A percentile compares a stretch with the other conserved stretches of the same genome.
Conservation (phyloP, 2,888 invertebrate species). For the Hyposoter didymator region DNA sequence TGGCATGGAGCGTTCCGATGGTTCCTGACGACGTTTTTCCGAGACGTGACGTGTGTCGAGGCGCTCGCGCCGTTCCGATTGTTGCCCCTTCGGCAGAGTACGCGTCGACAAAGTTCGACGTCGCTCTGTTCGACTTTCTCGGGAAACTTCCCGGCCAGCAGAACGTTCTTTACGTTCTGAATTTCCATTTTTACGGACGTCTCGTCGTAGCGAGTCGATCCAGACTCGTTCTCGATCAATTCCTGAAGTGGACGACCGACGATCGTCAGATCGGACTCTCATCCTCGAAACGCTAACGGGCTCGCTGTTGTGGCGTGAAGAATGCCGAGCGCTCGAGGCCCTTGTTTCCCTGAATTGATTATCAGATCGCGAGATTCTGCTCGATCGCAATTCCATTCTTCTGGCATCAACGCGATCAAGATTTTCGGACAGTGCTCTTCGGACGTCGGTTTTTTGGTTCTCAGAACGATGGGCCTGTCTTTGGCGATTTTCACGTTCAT, state of each 20-base stretch:
- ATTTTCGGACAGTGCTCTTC: constrained; percentile 26
- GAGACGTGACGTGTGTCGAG: constrained; percentile 42
- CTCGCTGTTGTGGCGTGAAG: constrained; percentile 20
- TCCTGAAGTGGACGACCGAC: not conserved
- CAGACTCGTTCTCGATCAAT: constrained; percentile 22
- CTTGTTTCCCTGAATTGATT: constrained; percentile 44
- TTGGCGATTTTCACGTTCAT: not conserved
- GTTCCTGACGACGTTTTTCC: constrained; percentile 55
- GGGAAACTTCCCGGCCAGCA: constrained; percentile 20
- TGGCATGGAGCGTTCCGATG: constrained; percentile 17
- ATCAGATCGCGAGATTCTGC: not conserved
- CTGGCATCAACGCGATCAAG: constrained; percentile 44
- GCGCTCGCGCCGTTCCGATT: constrained; percentile 35
- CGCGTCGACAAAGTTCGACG: not conserved
- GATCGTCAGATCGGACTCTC: constrained; percentile 44
- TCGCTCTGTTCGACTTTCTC: not conserved
- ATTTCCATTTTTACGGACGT: not conserved
- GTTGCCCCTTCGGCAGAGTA: constrained; percentile 9
- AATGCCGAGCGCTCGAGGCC: not conserved
- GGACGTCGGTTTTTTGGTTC: constrained; percentile 1
- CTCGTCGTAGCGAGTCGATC: constrained; percentile 50
- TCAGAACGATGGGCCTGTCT: constrained; percentile 1
- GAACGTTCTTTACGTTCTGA: constrained; percentile 18
- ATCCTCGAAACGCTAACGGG: constrained; percentile 18
- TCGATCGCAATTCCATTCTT: constrained; percentile 28